Conservation (phyloP, 2,113 vertebrate genomes). For the Aspiorhynchus laticeps region DNA sequence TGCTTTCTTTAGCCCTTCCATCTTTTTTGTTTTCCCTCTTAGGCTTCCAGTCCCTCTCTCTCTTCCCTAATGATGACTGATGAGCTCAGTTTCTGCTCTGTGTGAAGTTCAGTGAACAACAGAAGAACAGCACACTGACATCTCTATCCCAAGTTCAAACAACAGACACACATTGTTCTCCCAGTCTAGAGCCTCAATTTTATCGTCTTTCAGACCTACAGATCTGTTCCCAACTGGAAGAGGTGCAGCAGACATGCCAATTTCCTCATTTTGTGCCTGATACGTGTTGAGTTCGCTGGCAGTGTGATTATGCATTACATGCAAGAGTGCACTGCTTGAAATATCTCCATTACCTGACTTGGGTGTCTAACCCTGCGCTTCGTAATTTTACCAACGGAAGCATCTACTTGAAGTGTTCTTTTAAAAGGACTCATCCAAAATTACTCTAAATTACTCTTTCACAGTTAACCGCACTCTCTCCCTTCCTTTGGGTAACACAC, state of each 20-base stretch:
- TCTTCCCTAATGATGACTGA: slow-evolving; percentile 44
- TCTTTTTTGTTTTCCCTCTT: slow-evolving; percentile 8
- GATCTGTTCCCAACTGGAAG: neutral
- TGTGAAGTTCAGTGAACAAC: slow-evolving; percentile 35
- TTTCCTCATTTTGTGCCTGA: neutral
- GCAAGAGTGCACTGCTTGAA: slow-evolving; percentile 27
- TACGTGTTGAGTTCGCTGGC: neutral
- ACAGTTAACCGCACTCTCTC: slow-evolving; percentile 6
- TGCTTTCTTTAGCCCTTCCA: neutral
- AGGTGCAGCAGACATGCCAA: neutral
- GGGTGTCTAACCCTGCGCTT: slow-evolving; percentile 19
- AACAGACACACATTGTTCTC: slow-evolving; percentile 9
- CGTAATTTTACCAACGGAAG: slow-evolving; percentile 39
- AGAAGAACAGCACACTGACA: slow-evolving; percentile 21
- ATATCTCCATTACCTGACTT: slow-evolving; percentile 38
- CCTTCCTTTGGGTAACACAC: slow-evolving; percentile 9
- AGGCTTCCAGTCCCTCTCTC: neutral
- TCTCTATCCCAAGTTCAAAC: slow-evolving; percentile 13
- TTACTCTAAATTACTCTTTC: slow-evolving; percentile 36
- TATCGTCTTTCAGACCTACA: neutral
- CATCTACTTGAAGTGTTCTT: slow-evolving; percentile 46
- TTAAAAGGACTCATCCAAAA: slow-evolving; percentile 43
- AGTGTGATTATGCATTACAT: slow-evolving; percentile 29
- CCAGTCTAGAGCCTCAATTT: neutral
- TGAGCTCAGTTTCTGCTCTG: slow-evolving; percentile 43